These are phyloP conservation scores for Elysia crispata DNA, from an alignment of 2,888 invertebrate genomes.

Conservation along the genomic window DNA sequence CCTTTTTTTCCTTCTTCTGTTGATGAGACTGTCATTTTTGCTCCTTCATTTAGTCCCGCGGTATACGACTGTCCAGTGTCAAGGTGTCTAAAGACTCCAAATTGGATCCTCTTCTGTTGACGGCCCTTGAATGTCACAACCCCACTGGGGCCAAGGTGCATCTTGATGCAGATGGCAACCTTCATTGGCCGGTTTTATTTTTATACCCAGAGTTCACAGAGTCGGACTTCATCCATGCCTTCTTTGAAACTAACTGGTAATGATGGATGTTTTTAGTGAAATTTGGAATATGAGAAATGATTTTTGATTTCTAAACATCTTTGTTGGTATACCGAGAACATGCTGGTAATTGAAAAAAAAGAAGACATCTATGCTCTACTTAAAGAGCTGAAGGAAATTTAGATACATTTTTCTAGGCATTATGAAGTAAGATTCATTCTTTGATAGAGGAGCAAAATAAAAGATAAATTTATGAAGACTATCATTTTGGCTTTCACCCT, in stretches of 20 bases:
- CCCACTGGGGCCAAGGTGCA: slow-evolving; percentile 74
- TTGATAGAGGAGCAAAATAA: no score
- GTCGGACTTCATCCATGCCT: slow-evolving; percentile 91
- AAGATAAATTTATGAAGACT: no score
- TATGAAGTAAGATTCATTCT: no score
- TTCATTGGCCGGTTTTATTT: slow-evolving; percentile 93
- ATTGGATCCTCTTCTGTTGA: slow-evolving; percentile 56
- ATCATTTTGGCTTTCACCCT: slow-evolving; percentile 4
- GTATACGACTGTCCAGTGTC: slow-evolving; percentile 61
- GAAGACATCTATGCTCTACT: no score
- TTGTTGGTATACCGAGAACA: no score
- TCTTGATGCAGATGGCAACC: slow-evolving; percentile 77
- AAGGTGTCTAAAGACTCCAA: slow-evolving; percentile 50
- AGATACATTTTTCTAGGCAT: no score
- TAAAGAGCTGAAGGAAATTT: no score
- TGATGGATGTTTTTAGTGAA: no score
- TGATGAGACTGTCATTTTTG: not conserved
- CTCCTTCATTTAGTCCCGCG: slow-evolving; percentile 56
- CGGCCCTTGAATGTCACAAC: slow-evolving; percentile 67
- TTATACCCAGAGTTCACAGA: slow-evolving; percentile 92
- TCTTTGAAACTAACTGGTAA: slow-evolving; percentile 85
- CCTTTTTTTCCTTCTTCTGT: not conserved
- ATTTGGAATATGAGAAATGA: no score
- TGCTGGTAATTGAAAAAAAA: no score
- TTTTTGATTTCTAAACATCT: no score